phyloP scores from a whole-genome alignment of 2,113 vertebrate genomes.

The Pseudois nayaur region DNA sequence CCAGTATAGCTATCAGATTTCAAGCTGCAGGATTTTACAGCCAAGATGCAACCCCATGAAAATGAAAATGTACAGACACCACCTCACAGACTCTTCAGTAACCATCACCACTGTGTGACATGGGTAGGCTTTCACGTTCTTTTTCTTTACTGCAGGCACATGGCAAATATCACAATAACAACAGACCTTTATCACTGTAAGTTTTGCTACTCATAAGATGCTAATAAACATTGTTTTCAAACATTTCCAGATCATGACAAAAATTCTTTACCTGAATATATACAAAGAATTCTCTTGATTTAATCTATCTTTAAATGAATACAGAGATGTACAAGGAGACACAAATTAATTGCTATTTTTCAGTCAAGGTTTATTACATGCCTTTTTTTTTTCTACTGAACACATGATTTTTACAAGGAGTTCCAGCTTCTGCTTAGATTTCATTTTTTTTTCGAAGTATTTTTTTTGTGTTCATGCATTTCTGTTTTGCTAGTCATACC shows the following conservation, averaged over 20 bases:
- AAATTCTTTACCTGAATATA: conserved; percentile 56
- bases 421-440: conserved; percentile 62
- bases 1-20: conserved; percentile 20
- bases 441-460: conserved; percentile 72
- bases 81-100: conserved; percentile 29
- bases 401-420: background rate
- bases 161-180: conserved; percentile 57
- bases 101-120: background rate
- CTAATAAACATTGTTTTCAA: conserved; percentile 64
- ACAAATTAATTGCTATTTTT: conserved; percentile 51
- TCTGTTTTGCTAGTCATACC: conserved; percentile 55
- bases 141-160: conserved; percentile 51
- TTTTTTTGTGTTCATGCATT: conserved; percentile 65
- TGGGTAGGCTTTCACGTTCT: background rate
- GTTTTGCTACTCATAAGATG: conserved; percentile 52
- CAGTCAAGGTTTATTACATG: conserved; percentile 42
- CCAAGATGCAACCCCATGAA: conserved; percentile 55
- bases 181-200: conserved; percentile 57
- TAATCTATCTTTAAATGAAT: conserved; percentile 38
- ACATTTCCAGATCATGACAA: conserved; percentile 61
- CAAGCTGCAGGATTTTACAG: conserved; percentile 38
- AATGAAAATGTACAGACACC: conserved; percentile 24
- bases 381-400: background rate
- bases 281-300: conserved; percentile 46
- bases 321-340: conserved; percentile 31